These are phyloP conservation scores for Piaya cayana DNA, from an alignment of 2,113 vertebrate species.

Conservation along the genomic window DNA sequence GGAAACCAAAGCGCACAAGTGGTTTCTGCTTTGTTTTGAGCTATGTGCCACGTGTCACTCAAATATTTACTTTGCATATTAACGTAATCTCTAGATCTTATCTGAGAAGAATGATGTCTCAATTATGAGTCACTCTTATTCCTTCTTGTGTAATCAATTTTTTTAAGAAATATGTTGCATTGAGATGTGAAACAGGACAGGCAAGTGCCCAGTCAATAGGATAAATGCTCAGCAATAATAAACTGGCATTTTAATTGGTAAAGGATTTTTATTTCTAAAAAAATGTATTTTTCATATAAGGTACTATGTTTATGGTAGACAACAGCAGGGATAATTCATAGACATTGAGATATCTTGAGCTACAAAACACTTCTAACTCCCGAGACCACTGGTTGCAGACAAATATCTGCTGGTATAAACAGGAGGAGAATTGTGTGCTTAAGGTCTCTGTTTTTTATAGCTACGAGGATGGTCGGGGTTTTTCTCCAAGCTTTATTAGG, in stretches of 20 bases:
- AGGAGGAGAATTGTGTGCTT: not conserved
- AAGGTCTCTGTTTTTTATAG: not conserved
- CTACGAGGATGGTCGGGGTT: not conserved
- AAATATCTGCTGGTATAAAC: not conserved
- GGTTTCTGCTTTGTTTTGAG: not conserved
- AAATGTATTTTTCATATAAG: too few species aligned
- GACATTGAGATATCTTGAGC: not conserved
- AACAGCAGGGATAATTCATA: not conserved
- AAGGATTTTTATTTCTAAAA: not conserved
- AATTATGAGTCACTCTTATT: conserved; percentile 4
- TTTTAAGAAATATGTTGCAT: not conserved
- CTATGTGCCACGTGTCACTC: not conserved
- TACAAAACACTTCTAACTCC: not conserved
- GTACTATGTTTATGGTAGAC: not conserved
- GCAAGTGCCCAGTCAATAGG: not conserved
- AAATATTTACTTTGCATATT: conserved; percentile 8
- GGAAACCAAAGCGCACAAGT: not conserved
- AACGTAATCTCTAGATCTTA: conserved; percentile 1
- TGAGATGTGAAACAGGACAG: not conserved
- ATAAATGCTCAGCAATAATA: not conserved
- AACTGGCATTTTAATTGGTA: not conserved
- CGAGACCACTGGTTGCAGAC: not conserved
- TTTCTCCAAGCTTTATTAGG: not conserved
- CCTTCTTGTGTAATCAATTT: not conserved
- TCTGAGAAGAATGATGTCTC: not conserved